Conservation (phyloP, 2,888 invertebrate genomes). For the Boloria selene region DNA sequence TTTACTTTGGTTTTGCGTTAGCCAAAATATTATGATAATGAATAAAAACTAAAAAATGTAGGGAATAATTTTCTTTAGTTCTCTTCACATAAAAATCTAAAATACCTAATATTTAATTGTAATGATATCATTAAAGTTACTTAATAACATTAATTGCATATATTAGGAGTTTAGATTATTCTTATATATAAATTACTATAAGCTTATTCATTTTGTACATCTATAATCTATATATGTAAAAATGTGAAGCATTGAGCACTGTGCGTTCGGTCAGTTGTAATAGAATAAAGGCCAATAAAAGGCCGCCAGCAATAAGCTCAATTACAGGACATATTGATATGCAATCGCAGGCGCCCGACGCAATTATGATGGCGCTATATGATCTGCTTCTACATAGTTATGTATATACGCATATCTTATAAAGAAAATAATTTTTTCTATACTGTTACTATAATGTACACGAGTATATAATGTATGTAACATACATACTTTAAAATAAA, state of each 20-base stretch:
- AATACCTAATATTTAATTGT: too few species aligned
- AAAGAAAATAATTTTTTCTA: background rate
- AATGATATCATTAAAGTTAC: background rate
- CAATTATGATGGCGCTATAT: conserved; percentile 55
- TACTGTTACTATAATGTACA: too few species aligned
- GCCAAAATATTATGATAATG: too few species aligned
- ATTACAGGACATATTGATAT: conserved; percentile 73
- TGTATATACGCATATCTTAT: background rate
- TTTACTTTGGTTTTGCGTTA: too few species aligned
- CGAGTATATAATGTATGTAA: too few species aligned
- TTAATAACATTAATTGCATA: background rate
- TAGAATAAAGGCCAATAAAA: conserved; percentile 69
- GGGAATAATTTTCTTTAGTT: too few species aligned
- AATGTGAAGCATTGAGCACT: conserved; percentile 25
- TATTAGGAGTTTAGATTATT: too few species aligned
- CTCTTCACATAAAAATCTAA: too few species aligned
- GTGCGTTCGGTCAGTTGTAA: conserved; percentile 58
- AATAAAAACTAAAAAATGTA: too few species aligned
- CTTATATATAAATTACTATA: too few species aligned
- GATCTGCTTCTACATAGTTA: conserved; percentile 9
- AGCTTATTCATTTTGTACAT: background rate
- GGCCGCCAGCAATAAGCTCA: conserved; percentile 62
- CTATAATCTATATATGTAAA: background rate
- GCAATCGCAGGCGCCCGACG: conserved; percentile 70
- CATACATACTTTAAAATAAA: background rate